Evolutionary conservation across 2,113 vertebrate genomes (phyloP), one percentile per base, ranked within the genome.

Genomic region (Mastomys natalensis): DNA sequence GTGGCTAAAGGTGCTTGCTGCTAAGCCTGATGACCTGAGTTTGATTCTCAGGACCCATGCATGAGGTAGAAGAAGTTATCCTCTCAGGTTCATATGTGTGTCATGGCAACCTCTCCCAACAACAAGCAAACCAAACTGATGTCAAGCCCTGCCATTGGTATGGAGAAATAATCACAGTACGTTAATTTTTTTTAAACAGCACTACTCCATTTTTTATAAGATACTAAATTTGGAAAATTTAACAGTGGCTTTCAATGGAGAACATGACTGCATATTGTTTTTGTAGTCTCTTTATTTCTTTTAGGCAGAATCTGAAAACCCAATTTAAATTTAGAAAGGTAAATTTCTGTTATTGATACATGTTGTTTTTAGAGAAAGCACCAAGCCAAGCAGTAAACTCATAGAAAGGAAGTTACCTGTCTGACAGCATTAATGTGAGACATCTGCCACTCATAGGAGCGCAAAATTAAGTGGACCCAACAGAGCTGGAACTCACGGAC

Each of bases 291-390:
- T 89, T 91, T 58, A 26, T 64, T 64, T 68, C 78, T 7, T 40
- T 86, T 78, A 87, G 7, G 62, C 37, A 48, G 15, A 88, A 26
- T 85, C 60, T 90, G 73, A 72, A 77, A 89, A 45, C 31, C n/a
- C 16, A 16, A n/a, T 64, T 3, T 80, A 81, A 93, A 51, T 85
- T 91, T 70, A 96, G 55, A 82, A 74, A 96, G 89, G 73, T 60
- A 70, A 45, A 45, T n/a, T 94, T 68, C 89, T 72, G 24, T 78
- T 66, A 43, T 11, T 29, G 1, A 58, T 58, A 58, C 19, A 40
- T 58, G 51, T 55, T 81, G 22, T 68, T 96, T 45, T 55, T 62
- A 48, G 73, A 84, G 45, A 93, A 89, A 77, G 58, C 13, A 31
- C 48, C 51, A 45, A 87, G 62, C 43, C 40, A 31, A 48, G 60